Conservation (phyloP, 2,888 invertebrate species). For the Clistopyga incitator region DNA sequence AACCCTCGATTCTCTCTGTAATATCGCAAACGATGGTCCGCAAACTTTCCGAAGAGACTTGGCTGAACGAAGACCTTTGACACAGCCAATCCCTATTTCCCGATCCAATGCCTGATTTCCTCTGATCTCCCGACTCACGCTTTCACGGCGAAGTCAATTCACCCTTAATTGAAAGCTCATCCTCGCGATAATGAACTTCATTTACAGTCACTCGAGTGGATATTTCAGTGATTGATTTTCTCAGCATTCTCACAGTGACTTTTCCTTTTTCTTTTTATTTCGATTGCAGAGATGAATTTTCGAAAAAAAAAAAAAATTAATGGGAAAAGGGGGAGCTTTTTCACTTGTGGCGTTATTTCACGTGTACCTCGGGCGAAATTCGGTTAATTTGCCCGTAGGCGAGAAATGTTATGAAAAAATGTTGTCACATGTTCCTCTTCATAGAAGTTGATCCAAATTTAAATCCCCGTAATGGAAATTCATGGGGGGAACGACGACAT, state of each 20-base stretch:
- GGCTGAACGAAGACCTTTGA: not conserved
- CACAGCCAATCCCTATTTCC: no score
- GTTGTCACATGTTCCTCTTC: no score
- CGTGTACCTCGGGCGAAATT: no score
- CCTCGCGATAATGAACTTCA: slow-evolving; percentile 27
- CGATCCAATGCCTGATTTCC: no score
- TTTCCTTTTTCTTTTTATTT: not conserved
- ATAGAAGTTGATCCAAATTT: not conserved
- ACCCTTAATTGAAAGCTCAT: slow-evolving; percentile 33
- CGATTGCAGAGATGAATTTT: no score
- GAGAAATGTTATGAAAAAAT: no score
- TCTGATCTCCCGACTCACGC: not conserved
- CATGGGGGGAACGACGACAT: slow-evolving; percentile 15
- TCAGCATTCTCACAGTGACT: not conserved
- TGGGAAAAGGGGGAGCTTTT: no score
- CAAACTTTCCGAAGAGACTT: slow-evolving; percentile 30
- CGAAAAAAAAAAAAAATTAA: no score
- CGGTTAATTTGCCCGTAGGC: no score
- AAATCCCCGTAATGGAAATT: slow-evolving; percentile 4
- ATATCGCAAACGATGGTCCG: slow-evolving; percentile 1
- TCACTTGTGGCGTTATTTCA: no score
- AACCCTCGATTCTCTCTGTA: slow-evolving; percentile 1
- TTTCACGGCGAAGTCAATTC: not conserved
- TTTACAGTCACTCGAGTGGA: not conserved
- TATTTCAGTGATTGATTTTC: not conserved